Base-by-base conservation (phyloP, 2,888 invertebrate species). In the Aleiodes leptofemur region DNA sequence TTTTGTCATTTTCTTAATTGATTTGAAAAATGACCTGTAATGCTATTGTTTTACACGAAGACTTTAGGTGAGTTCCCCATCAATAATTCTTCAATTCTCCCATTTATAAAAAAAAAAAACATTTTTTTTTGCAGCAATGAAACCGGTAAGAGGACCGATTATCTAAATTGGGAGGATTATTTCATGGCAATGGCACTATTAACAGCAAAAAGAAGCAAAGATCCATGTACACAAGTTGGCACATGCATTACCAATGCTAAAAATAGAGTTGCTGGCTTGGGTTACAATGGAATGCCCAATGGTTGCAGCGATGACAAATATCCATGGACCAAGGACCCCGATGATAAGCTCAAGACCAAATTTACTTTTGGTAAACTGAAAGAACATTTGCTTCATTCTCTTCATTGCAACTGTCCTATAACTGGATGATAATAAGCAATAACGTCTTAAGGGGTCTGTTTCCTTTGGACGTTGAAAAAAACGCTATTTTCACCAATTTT, bases 231-330 rank as follows among this genome's bases (percentile, higher is more conserved):
- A 3, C 98, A 98, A 92, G 98, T 98, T 16, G 99, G 99, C 4
- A 98, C 98, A 6, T 98, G 98, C 86, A 95, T 99, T 83, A 97
- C 98, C 0, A 96, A 97, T 85, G 89, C 92, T 43, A 94, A 95
- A 0, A 96, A 97, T 59, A 94, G 94, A 89, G 96, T 99, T 84
- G 95, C 99, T 61, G 97, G 97, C 29, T 92, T 97, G 77, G 99
- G 99, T 77, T 99, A 99, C 86, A 99, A 99, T 92, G 98, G 99
- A 1, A 97, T 99, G 95, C 99, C 99, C 0, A 92, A 90, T 75
- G 97, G 96, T 4, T 98, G 98, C 85, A 91, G 90, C 84, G 98
- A 99, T 90, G 95, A 97, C 87, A 91, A 92, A 23, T 96, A 98
- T 90, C 96, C 98, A 0, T 99, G 99, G 99, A 91, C 91, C 0